Evolutionary conservation across 2,888 invertebrate species (phyloP).

Genomic region (Tipula lateralis): DNA sequence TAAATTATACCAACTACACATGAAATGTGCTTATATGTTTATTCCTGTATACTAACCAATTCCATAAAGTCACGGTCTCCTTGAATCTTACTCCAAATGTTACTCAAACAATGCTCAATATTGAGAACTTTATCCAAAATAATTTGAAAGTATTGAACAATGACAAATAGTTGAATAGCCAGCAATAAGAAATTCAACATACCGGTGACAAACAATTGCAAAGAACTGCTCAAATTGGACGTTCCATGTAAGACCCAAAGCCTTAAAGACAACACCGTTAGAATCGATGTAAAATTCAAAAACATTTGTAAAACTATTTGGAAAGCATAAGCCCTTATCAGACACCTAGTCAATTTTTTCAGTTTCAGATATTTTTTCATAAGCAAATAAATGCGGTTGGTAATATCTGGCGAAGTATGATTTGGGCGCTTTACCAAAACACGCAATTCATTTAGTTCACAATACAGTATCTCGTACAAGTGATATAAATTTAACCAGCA

Average conservation of each 20-base stretch:
- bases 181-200: not conserved
- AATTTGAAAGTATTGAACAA: not conserved
- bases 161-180: not conserved
- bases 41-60: not conserved
- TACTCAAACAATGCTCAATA: not conserved
- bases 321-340: not conserved
- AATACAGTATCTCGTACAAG: not conserved
- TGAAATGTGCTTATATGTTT: no score
- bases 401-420: not conserved
- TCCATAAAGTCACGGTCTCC: not conserved
- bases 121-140: not conserved
- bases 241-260: not conserved
- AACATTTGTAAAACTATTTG: not conserved
- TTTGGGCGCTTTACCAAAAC: not conserved
- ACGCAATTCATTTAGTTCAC: not conserved
- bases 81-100: not conserved
- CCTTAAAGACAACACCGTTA: not conserved
- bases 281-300: not conserved
- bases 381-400: not conserved
- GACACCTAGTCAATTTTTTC: not conserved
- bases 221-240: not conserved
- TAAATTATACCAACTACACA: no score
- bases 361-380: not conserved
- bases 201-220: not conserved
- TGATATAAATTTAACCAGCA: not conserved